Percentiles rank a stretch among this genome's conserved stretches.
These are phyloP conservation scores for Steinernema feltiae DNA, from an alignment of 1,140 invertebrate species.

Conservation along the genomic window DNA sequence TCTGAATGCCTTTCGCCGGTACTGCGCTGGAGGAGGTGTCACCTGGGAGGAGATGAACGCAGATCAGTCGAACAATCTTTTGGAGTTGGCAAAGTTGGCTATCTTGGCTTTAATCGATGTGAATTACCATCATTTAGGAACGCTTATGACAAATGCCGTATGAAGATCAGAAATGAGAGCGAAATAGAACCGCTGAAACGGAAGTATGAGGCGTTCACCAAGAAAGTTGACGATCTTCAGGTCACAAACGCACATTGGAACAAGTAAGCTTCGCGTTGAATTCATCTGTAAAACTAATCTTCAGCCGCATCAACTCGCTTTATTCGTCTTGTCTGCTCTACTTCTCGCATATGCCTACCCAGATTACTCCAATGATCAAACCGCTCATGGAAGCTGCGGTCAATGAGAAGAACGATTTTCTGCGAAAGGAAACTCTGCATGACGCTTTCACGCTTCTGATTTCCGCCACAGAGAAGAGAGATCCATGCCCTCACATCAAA, in stretches of 20 bases:
- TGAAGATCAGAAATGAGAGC: slow-evolving; percentile 19
- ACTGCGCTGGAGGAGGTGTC: background rate
- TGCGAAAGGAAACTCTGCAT: slow-evolving; percentile 29
- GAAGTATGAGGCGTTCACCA: slow-evolving; percentile 41
- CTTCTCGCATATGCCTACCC: slow-evolving; percentile 33
- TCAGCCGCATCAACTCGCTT: slow-evolving; percentile 40
- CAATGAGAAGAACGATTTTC: slow-evolving; percentile 22
- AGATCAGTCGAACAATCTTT: background rate
- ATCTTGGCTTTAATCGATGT: background rate
- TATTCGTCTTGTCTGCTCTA: slow-evolving; percentile 42
- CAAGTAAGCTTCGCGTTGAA: background rate
- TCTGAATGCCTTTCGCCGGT: background rate
- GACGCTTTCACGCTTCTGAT: slow-evolving; percentile 35
- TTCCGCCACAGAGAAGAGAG: slow-evolving; percentile 24
- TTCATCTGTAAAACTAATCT: slow-evolving; percentile 18
- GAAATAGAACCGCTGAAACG: slow-evolving; percentile 32
- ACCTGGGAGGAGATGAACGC: background rate
- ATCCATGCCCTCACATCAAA: slow-evolving; percentile 42
- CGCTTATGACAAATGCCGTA: slow-evolving; percentile 27
- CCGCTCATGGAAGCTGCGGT: slow-evolving; percentile 23
- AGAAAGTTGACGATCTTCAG: slow-evolving; percentile 27
- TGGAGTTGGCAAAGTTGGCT: background rate
- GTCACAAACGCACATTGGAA: background rate
- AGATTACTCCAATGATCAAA: slow-evolving; percentile 41
- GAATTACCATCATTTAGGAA: slow-evolving; percentile 22